Conservation (phyloP, 2,888 invertebrate species). For the Agonopterix arenella region DNA sequence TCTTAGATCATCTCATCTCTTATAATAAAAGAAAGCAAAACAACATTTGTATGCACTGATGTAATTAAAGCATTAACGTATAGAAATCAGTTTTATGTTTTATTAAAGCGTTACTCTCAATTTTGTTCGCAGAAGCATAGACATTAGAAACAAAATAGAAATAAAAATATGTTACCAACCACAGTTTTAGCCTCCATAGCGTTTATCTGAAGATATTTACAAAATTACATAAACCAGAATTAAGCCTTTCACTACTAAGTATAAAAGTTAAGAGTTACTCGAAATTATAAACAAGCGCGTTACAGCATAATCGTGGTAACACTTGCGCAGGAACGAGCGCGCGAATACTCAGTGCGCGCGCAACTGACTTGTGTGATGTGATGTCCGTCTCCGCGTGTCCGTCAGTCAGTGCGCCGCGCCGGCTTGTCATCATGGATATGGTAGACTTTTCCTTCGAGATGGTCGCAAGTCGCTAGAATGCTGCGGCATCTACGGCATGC, state of each 20-base stretch:
- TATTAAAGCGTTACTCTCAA: background rate
- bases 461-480: background rate
- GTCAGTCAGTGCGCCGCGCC: background rate
- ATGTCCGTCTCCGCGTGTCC: background rate
- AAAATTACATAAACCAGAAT: too few species aligned
- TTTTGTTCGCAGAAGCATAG: background rate
- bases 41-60: too few species aligned
- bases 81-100: too few species aligned
- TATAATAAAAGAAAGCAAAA: too few species aligned
- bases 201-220: background rate
- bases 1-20: too few species aligned
- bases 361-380: constrained; percentile 24
- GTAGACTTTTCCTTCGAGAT: background rate
- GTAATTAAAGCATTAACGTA: too few species aligned
- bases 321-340: constrained; percentile 38
- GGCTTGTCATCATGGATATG: background rate
- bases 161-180: background rate
- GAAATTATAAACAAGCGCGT: background rate
- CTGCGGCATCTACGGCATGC: background rate
- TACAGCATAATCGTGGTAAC: constrained; percentile 10
- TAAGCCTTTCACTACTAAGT: too few species aligned
- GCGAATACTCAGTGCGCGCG: constrained; percentile 36
- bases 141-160: background rate
- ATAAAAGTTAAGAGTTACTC: background rate
- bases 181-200: background rate